Conservation (phyloP, 2,888 invertebrate species). For the Cerastis leucographa region DNA sequence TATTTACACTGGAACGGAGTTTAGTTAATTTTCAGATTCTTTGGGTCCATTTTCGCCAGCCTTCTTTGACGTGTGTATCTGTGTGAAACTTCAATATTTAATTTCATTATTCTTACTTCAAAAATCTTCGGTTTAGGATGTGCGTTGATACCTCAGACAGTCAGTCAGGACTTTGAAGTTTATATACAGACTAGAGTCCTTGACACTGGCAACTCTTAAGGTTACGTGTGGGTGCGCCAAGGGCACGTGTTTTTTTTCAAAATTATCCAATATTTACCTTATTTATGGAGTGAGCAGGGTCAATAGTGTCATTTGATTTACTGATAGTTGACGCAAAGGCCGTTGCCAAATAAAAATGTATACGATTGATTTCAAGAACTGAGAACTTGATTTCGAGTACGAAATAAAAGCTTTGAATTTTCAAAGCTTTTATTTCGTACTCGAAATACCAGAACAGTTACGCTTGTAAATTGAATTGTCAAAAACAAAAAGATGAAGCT, state of each 20-base stretch:
- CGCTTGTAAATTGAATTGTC: background rate
- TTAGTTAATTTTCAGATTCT: no score
- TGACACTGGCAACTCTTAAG: conserved; percentile 45
- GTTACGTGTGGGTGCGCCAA: conserved; percentile 29
- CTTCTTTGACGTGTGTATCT: no score
- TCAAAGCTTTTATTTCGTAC: background rate
- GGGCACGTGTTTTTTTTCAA: conserved; percentile 14
- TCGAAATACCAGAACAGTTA: background rate
- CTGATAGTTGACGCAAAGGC: background rate
- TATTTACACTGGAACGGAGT: no score
- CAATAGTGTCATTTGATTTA: conserved; percentile 7
- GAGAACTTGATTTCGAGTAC: no score
- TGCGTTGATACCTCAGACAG: no score
- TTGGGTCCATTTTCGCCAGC: no score
- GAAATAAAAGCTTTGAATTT: no score
- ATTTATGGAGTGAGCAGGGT: conserved; percentile 18
- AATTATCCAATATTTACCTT: conserved; percentile 7
- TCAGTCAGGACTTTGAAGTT: no score
- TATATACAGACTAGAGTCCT: conserved; percentile 31
- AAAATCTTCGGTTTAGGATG: no score
- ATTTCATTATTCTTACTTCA: no score
- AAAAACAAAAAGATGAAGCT: background rate
- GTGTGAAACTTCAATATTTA: no score
- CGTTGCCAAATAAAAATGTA: background rate
- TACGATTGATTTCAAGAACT: no score